Evolutionary conservation across 2,888 invertebrate genomes (phyloP), one percentile per base, ranked within the genome.

Genomic region (Alsophila aescularia): DNA sequence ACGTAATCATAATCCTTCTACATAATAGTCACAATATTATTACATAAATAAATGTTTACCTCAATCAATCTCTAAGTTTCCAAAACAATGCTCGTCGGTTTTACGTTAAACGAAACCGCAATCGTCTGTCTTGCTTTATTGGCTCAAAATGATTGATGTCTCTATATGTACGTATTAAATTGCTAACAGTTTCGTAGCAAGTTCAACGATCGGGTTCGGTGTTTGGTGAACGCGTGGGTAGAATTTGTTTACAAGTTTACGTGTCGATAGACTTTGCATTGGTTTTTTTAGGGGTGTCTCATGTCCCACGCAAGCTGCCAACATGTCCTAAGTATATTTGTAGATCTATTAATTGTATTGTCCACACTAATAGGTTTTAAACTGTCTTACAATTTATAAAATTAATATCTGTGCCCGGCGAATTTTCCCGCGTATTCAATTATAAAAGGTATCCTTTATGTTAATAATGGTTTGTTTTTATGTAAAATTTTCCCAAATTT

Each of bases 121-220:
- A 31, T 39, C 35, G 29, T 42, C 42, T 47, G 36, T 37, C 53
- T 31, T 24, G 36, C 21, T 53, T 35, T 53, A 47, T 47, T 53
- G 47, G 41, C 37, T 31, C 31, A 31, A 42, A 42, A 36, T 53
- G 47, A 53, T 47, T 47, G 36, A 53, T 53, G 45, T 41, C 16
- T 41, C 35, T 47, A n/a, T n/a, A n/a, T n/a, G n/a, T n/a, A n/a
- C n/a, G 40, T 41, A 41, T 41, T 27, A 42, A 42, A 45, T 34
- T 21, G 45, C 13, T 52, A 7, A 9, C 14, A 5, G 34, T n/a
- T 2, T 14, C 14, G 39, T 34, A 34, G 10, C 29, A 13, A 16
- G 32, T 43, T 43, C 43, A 43, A 43, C 8, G 16, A 31, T 18
- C 18, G 32, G 6, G 12, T 31, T n/a, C n/a, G n/a, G n/a, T 21